phyloP scores from a whole-genome alignment of 2,797 vertebrate species.

The Scolopax bukidnonensis region DNA sequence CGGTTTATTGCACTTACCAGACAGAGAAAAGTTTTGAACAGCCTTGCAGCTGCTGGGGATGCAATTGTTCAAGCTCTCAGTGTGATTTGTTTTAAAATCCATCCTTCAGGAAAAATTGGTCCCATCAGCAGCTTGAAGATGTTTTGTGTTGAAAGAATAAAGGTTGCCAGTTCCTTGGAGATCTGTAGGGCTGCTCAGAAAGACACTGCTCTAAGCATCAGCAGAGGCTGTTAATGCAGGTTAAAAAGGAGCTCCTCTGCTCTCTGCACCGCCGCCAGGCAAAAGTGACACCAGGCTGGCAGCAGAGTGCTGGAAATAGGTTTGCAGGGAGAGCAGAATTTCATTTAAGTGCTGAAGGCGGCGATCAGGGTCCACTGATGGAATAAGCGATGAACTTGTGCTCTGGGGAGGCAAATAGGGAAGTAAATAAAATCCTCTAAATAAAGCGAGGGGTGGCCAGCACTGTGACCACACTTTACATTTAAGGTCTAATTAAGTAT shows the following conservation, averaged over 20 bases:
- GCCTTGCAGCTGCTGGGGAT: background rate
- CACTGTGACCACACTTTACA: background rate
- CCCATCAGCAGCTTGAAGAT: background rate
- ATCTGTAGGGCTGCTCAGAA: background rate
- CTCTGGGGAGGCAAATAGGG: background rate
- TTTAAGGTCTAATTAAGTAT: background rate
- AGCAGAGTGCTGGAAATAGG: background rate
- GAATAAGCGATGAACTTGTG: background rate
- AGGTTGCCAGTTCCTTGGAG: background rate
- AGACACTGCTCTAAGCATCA: background rate
- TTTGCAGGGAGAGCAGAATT: background rate
- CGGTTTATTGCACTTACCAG: background rate
- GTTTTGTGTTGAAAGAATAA: background rate
- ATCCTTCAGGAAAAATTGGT: background rate
- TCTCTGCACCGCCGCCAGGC: background rate
- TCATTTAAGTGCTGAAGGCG: background rate
- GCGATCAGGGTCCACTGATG: background rate
- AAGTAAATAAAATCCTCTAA: background rate
- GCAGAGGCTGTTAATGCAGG: background rate
- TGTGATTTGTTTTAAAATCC: constrained; percentile 29
- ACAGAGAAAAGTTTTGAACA: constrained; percentile 27
- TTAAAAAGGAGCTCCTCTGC: background rate
- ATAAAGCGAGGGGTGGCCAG: background rate
- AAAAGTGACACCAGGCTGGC: background rate
- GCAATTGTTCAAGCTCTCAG: background rate